These are phyloP conservation scores for Plagodis pulveraria DNA, from an alignment of 2,888 invertebrate genomes.

Conservation along the genomic window DNA sequence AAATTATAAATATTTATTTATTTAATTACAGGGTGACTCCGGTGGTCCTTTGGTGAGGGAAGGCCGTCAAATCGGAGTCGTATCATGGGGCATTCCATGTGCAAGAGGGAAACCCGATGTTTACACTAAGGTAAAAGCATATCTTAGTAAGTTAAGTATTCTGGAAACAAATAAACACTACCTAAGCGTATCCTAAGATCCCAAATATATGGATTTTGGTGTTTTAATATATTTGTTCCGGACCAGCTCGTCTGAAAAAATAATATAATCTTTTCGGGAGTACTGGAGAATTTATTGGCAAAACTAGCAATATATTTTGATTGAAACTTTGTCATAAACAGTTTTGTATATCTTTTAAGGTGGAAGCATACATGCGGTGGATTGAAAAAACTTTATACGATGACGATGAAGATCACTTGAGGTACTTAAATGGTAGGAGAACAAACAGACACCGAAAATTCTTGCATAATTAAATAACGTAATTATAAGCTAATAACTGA, in stretches of 20 bases:
- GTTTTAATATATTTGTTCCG: too few relatives aligned
- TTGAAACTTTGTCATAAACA: neutral
- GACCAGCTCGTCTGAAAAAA: too few relatives aligned
- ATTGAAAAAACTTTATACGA: conserved; percentile 73
- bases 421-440: conserved; percentile 46
- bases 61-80: conserved; percentile 76
- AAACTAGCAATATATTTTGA: too few relatives aligned
- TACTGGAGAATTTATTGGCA: too few relatives aligned
- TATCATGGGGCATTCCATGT: conserved; percentile 82
- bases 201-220: too few relatives aligned
- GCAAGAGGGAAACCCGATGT: conserved; percentile 80
- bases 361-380: conserved; percentile 77
- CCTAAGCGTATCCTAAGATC: too few relatives aligned
- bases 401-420: conserved; percentile 71
- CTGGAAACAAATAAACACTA: too few relatives aligned
- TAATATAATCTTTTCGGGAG: too few relatives aligned
- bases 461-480: neutral
- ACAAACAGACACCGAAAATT: conserved; percentile 54
- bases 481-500: too few relatives aligned
- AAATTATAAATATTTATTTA: too few relatives aligned
- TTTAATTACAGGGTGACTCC: conserved; percentile 74
- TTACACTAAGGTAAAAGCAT: conserved; percentile 67
- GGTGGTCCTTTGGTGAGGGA: conserved; percentile 81
- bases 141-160: too few relatives aligned
- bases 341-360: conserved; percentile 46